phyloP scores from a whole-genome alignment of 2,113 vertebrate genomes.

The Anhinga rufa region DNA sequence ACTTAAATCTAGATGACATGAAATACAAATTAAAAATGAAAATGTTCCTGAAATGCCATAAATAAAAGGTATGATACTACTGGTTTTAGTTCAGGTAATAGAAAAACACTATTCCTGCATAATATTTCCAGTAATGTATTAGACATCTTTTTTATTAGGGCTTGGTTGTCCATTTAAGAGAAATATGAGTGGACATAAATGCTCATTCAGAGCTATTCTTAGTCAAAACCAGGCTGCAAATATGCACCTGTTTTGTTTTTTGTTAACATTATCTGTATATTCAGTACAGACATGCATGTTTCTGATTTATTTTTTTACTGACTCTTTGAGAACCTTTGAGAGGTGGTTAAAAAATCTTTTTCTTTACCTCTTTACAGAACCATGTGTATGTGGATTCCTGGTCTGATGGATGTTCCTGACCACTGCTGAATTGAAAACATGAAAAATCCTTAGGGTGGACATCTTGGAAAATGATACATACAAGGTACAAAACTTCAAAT shows the following conservation, averaged over 20 bases:
- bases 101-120: not conserved
- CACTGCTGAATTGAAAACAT: not conserved
- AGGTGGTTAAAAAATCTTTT: not conserved
- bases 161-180: not conserved
- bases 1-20: slow-evolving; percentile 9
- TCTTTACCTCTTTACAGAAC: not conserved
- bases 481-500: not conserved
- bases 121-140: not conserved
- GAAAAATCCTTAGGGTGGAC: not conserved
- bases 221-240: not conserved
- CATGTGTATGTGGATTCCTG: not conserved
- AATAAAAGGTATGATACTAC: not conserved
- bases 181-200: not conserved
- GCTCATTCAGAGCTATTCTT: not conserved
- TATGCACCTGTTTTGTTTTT: fast-evolving
- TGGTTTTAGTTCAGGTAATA: not conserved
- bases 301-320: not conserved
- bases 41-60: slow-evolving; percentile 11
- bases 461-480: not conserved
- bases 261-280: not conserved
- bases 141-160: not conserved
- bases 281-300: not conserved
- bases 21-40: slow-evolving; percentile 45
- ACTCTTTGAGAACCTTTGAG: not conserved
- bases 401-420: not conserved